phyloP scores from a whole-genome alignment of 2,113 vertebrate genomes.

The Chloropsis hardwickii region DNA sequence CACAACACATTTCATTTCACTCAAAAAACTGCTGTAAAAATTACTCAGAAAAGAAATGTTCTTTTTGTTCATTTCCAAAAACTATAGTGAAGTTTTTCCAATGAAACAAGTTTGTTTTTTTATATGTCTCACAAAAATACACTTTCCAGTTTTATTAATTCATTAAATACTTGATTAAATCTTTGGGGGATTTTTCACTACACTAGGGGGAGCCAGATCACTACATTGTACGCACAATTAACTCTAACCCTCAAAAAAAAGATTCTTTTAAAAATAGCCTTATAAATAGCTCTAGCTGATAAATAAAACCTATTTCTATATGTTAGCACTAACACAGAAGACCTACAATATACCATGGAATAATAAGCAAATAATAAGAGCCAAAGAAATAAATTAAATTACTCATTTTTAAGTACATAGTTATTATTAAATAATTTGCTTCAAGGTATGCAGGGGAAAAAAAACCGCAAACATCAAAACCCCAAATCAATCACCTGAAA shows the following conservation, averaged over 20 bases:
- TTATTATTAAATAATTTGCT: background rate
- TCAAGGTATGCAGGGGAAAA: background rate
- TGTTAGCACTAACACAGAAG: background rate
- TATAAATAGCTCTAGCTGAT: background rate
- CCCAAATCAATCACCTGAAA: background rate
- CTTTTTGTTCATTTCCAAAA: background rate
- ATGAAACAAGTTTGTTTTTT: background rate
- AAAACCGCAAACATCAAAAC: accelerated
- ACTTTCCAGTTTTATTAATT: constrained; percentile 38
- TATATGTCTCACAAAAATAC: background rate
- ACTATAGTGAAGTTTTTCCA: background rate
- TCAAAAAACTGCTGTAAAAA: background rate
- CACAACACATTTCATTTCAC: background rate
- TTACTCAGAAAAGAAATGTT: background rate
- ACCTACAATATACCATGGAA: background rate
- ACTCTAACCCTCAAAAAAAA: background rate
- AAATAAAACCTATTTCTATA: background rate
- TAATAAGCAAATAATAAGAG: background rate
- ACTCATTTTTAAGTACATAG: background rate
- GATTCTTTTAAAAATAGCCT: background rate
- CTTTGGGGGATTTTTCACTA: constrained; percentile 65
- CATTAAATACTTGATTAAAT: constrained; percentile 63
- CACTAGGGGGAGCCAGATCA: constrained; percentile 82
- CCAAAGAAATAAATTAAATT: background rate
- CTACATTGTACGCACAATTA: constrained; percentile 64